phyloP scores from a whole-genome alignment of 2,113 vertebrate genomes.

The Chaetodon trifascialis region DNA sequence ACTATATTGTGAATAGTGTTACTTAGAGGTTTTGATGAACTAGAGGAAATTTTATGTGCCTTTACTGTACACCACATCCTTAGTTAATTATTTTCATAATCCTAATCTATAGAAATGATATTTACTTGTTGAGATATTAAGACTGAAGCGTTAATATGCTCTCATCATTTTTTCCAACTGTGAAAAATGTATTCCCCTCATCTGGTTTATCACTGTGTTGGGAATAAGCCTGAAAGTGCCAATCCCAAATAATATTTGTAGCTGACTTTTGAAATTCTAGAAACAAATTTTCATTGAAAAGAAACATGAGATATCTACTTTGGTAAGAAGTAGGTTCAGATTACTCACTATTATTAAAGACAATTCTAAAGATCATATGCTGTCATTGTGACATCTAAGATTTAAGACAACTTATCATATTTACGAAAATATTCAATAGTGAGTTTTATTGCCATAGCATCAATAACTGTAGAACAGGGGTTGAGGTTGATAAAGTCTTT shows the following conservation, averaged over 20 bases:
- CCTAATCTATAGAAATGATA: background rate
- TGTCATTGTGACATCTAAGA: background rate
- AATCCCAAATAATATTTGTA: background rate
- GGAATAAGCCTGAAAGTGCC: constrained; percentile 54
- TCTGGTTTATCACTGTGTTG: constrained; percentile 24
- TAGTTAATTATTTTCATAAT: background rate
- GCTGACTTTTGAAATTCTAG: background rate
- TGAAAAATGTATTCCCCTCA: constrained; percentile 21
- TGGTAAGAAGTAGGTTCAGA: background rate
- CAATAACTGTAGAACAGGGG: background rate
- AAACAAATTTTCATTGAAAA: too few species aligned
- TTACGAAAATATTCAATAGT: background rate
- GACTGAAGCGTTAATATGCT: background rate
- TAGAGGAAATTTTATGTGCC: background rate
- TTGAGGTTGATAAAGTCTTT: background rate
- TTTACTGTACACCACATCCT: background rate
- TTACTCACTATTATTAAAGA: background rate
- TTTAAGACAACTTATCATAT: background rate
- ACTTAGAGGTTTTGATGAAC: background rate
- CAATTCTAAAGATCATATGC: background rate
- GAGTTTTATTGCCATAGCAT: background rate
- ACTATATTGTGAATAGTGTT: background rate
- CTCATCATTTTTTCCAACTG: background rate
- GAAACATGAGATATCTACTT: too few species aligned
- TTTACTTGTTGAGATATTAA: background rate